Conservation (phyloP, 2,797 vertebrate genomes). For the Argentina silus region DNA sequence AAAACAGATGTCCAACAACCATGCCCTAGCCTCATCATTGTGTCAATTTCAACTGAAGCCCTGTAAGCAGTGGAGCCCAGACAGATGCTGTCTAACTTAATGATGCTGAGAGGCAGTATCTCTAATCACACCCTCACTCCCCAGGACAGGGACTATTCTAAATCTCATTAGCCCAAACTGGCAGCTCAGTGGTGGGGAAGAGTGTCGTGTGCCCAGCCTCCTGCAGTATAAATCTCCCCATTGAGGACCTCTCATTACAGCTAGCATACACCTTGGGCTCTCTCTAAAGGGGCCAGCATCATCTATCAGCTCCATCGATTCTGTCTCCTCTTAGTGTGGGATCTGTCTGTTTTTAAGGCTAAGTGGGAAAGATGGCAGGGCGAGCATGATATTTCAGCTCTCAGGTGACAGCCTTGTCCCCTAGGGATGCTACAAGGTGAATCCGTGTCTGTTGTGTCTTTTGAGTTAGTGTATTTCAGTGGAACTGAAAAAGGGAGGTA, state of each 20-base stretch:
- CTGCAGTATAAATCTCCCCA: slow-evolving; percentile 45
- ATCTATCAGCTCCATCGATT: slow-evolving; percentile 76
- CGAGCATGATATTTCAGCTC: slow-evolving; percentile 66
- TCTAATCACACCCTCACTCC: slow-evolving; percentile 11
- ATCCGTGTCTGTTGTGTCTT: slow-evolving; percentile 25
- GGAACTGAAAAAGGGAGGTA: slow-evolving; percentile 50
- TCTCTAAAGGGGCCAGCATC: slow-evolving; percentile 50
- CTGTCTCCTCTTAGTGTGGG: slow-evolving; percentile 54
- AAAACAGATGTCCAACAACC: not conserved
- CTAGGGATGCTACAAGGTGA: slow-evolving; percentile 61
- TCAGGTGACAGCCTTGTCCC: slow-evolving; percentile 56
- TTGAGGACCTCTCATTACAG: slow-evolving; percentile 63
- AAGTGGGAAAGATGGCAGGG: slow-evolving; percentile 68
- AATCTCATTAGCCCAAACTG: slow-evolving; percentile 63
- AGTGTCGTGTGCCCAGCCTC: slow-evolving; percentile 31
- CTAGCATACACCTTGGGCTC: not conserved
- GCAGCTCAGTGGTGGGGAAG: slow-evolving; percentile 46
- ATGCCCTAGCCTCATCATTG: not conserved
- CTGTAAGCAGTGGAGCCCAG: not conserved
- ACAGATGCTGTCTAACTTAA: not conserved
- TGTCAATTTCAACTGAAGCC: not conserved
- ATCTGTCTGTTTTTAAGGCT: slow-evolving; percentile 66
- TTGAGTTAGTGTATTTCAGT: slow-evolving; percentile 37
- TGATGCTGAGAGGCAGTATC: not conserved
- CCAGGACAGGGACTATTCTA: slow-evolving; percentile 38